phyloP scores from a whole-genome alignment of 2,888 invertebrate species.

The Colletes collaris region DNA sequence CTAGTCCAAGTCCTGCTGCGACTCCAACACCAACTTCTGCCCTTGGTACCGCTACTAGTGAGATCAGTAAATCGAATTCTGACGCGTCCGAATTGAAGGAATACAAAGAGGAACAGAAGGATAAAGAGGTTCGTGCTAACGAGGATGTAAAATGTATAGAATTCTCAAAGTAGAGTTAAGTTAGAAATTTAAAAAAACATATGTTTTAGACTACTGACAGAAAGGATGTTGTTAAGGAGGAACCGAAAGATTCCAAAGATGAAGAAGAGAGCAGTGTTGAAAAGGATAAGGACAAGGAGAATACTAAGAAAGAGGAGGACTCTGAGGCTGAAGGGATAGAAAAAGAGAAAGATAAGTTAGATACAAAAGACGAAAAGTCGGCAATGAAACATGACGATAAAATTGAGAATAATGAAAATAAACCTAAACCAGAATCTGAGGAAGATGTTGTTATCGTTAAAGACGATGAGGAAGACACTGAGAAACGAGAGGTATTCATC shows the following conservation, averaged over 20 bases:
- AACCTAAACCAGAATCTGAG: conserved; percentile 82
- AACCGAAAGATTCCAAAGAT: conserved; percentile 75
- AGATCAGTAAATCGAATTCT: conserved; percentile 72
- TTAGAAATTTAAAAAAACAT: background rate
- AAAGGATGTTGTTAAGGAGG: conserved; percentile 80
- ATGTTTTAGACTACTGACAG: conserved; percentile 77
- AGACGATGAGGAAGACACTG: conserved; percentile 85
- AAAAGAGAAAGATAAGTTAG: conserved; percentile 78
- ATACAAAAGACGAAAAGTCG: conserved; percentile 83
- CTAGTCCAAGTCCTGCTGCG: conserved; percentile 90
- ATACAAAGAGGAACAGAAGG: conserved; percentile 76
- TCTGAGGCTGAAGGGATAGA: conserved; percentile 72
- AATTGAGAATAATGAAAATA: conserved; percentile 76
- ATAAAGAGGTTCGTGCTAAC: conserved; percentile 71
- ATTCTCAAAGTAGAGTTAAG: background rate
- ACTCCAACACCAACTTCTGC: conserved; percentile 84
- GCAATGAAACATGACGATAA: conserved; percentile 75
- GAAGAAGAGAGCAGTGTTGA: conserved; percentile 75
- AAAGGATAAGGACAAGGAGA: conserved; percentile 77
- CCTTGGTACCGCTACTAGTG: conserved; percentile 62
- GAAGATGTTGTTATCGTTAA: conserved; percentile 89
- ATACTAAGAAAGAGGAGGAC: conserved; percentile 82
- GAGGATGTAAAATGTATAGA: too few species aligned
- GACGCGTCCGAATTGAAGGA: conserved; percentile 72
- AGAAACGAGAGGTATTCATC: conserved; percentile 79